These are phyloP conservation scores for Sus scrofa DNA, from an alignment of 2,113 vertebrate genomes.

Conservation along the genomic window DNA sequence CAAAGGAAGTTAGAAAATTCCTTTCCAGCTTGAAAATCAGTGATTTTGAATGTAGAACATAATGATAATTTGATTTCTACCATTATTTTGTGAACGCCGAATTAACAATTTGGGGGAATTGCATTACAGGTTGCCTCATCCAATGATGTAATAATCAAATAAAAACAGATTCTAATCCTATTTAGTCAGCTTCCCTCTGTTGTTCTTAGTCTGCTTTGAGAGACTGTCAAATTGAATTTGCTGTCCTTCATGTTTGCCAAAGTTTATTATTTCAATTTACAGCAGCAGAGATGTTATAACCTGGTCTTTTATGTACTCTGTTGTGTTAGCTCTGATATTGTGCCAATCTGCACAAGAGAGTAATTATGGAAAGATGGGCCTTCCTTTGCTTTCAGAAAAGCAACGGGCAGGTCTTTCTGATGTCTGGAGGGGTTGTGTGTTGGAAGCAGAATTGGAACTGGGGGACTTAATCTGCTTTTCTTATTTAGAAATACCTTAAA, in stretches of 20 bases:
- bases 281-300: constrained; percentile 75
- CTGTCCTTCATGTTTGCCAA: constrained; percentile 79
- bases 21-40: constrained; percentile 60
- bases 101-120: constrained; percentile 76
- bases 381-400: constrained; percentile 67
- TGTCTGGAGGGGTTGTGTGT: neutral
- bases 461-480: constrained; percentile 36
- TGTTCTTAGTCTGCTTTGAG: constrained; percentile 77
- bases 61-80: constrained; percentile 76
- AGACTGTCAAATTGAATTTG: constrained; percentile 81
- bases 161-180: constrained; percentile 78
- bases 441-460: neutral
- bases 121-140: constrained; percentile 70
- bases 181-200: constrained; percentile 75
- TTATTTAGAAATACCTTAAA: constrained; percentile 40
- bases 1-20: constrained; percentile 45
- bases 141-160: constrained; percentile 80
- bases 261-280: constrained; percentile 83
- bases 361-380: constrained; percentile 46
- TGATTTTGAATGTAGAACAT: constrained; percentile 71
- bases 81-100: constrained; percentile 71
- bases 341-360: constrained; percentile 71
- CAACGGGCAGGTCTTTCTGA: neutral
- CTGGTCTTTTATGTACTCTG: constrained; percentile 77
- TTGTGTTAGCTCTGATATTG: constrained; percentile 74